Evolutionary conservation across 2,797 vertebrate genomes (phyloP).

Genomic region (Pampus argenteus): DNA sequence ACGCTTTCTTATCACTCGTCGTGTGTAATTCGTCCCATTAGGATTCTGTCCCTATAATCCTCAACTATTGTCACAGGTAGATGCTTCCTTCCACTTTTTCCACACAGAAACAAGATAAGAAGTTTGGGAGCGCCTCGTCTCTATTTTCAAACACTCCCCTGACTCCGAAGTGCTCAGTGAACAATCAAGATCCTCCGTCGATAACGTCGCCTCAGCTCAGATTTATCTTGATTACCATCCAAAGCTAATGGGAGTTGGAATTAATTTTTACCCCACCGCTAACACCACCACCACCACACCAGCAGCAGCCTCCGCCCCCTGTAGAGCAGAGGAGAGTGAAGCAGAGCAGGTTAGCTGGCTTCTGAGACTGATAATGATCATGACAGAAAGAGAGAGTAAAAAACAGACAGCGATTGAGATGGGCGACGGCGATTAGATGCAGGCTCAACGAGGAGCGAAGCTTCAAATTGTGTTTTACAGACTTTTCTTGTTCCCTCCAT

Average conservation of each 20-base stretch:
- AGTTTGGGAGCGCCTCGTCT: constrained; percentile 62
- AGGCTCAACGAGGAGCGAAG: constrained; percentile 1
- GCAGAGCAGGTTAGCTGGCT: constrained; percentile 25
- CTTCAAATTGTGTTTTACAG: constrained; percentile 26
- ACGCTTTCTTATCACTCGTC: constrained; percentile 31
- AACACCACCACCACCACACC: too few species aligned
- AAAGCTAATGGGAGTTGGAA: constrained; percentile 58
- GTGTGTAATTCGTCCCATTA: constrained; percentile 60
- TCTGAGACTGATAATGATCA: constrained; percentile 21
- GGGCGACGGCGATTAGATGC: constrained; percentile 39
- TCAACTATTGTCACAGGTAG: constrained; percentile 47
- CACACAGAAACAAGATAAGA: constrained; percentile 63
- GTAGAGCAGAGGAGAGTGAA: constrained; percentile 13
- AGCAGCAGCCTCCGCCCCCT: too few species aligned
- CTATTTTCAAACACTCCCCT: constrained; percentile 69
- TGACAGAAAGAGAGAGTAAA: constrained; percentile 17
- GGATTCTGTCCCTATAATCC: constrained; percentile 56
- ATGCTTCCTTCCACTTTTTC: constrained; percentile 55
- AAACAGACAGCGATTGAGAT: constrained; percentile 40
- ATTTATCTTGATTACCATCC: constrained; percentile 69
- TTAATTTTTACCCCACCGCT: constrained; percentile 50
- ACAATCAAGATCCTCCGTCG: constrained; percentile 61
- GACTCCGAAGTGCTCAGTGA: constrained; percentile 50
- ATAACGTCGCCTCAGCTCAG: constrained; percentile 41
- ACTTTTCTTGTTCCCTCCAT: constrained; percentile 23